phyloP scores from a whole-genome alignment of 1,140 invertebrate species.

The Drosophila tsacasi region DNA sequence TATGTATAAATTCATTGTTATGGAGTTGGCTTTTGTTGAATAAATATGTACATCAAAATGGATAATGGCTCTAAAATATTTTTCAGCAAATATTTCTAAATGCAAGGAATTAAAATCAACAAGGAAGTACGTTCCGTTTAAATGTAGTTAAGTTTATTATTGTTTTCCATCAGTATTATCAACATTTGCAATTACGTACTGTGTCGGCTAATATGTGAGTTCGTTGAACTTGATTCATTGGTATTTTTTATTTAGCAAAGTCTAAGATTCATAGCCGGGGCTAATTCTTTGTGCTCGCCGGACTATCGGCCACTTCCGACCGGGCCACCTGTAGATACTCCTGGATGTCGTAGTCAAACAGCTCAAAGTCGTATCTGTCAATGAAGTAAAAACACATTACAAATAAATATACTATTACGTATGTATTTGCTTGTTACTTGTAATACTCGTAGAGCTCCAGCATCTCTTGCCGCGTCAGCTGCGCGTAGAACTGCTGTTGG shows the following conservation, averaged over 20 bases:
- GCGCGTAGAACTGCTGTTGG: conserved; percentile 91
- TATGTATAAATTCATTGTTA: too few species aligned
- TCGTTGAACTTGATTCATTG: conserved; percentile 60
- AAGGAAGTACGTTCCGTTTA: conserved; percentile 14
- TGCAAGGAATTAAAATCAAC: background rate
- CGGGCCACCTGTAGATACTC: conserved; percentile 90
- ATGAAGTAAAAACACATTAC: background rate
- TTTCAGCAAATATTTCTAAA: background rate
- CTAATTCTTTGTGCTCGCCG: conserved; percentile 47
- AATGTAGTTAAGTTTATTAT: conserved; percentile 78
- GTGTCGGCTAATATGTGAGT: conserved; percentile 76
- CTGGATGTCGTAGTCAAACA: conserved; percentile 92
- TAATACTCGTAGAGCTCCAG: conserved; percentile 92
- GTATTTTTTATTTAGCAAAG: conserved; percentile 48
- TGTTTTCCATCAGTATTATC: conserved; percentile 82
- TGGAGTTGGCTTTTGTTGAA: too few species aligned
- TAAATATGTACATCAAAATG: too few species aligned
- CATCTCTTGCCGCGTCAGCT: conserved; percentile 91
- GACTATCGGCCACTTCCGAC: conserved; percentile 84
- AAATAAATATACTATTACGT: background rate
- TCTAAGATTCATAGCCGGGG: conserved; percentile 53
- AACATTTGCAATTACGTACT: conserved; percentile 83
- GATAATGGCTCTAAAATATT: background rate
- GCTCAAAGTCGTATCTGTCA: conserved; percentile 92
- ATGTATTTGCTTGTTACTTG: conserved; percentile 86